A percentile compares a stretch with the other conserved stretches of the same genome.
Conservation (phyloP, 1,140 invertebrate genomes). For the Pectinophora gossypiella region DNA sequence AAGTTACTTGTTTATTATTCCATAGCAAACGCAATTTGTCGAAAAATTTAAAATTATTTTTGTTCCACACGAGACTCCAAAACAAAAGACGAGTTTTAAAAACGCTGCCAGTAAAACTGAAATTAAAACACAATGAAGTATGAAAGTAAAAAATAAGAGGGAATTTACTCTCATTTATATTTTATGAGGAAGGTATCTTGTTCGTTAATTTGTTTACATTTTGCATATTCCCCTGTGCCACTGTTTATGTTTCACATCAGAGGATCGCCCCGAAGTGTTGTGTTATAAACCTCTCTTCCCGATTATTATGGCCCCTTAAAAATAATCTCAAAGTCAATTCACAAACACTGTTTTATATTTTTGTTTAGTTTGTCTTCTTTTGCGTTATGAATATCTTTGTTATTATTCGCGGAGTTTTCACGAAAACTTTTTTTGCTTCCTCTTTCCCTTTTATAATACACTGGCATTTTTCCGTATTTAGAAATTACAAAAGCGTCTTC, state of each 20-base stretch:
- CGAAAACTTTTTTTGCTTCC: conserved; percentile 16
- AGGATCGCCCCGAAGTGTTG: conserved; percentile 37
- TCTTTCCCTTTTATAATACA: conserved; percentile 27
- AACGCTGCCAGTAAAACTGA: too few species aligned
- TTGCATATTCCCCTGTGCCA: conserved; percentile 31
- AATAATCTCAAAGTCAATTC: conserved; percentile 45
- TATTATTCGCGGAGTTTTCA: conserved; percentile 43
- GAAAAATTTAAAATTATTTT: too few species aligned
- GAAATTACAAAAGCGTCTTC: too few species aligned
- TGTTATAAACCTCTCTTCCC: conserved; percentile 53
- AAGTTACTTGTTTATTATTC: too few species aligned
- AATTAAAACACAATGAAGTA: too few species aligned
- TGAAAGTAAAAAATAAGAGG: conserved; percentile 16
- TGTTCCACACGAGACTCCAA: too few species aligned
- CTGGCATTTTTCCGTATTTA: conserved; percentile 16
- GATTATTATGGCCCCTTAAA: conserved; percentile 54
- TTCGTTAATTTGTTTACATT: conserved; percentile 55
- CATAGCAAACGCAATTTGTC: too few species aligned
- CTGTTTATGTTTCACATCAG: conserved; percentile 44
- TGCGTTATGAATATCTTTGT: conserved; percentile 44
- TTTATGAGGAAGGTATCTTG: conserved; percentile 30
- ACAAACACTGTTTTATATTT: conserved; percentile 45
- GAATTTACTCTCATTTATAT: conserved; percentile 27
- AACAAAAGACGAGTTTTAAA: too few species aligned
- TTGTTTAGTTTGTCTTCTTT: conserved; percentile 54